Conservation (phyloP, 1,140 invertebrate genomes). For the Tachypleus tridentatus region DNA sequence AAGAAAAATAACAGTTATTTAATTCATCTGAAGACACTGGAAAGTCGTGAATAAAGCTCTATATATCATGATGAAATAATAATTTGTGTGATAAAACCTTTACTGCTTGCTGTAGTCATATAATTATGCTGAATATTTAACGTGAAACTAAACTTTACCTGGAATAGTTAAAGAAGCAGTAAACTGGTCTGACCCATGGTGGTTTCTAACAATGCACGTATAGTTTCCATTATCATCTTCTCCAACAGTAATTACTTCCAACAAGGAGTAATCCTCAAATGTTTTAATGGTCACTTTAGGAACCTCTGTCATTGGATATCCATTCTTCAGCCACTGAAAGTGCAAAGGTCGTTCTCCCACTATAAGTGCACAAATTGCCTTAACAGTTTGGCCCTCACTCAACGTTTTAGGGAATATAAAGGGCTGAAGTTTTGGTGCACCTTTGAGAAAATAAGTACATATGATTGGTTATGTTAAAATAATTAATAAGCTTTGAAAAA, state of each 20-base stretch:
- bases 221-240: neutral
- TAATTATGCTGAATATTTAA: too few species aligned
- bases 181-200: slow-evolving; percentile 9
- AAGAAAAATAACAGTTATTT: too few species aligned
- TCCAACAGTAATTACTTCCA: neutral
- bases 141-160: slow-evolving; percentile 2
- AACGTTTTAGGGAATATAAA: slow-evolving; percentile 14
- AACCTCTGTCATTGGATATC: neutral
- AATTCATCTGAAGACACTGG: too few species aligned
- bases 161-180: slow-evolving; percentile 11
- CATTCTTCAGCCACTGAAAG: slow-evolving; percentile 20
- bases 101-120: too few species aligned
- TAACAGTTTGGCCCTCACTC: slow-evolving; percentile 14
- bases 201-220: neutral
- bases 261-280: neutral
- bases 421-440: slow-evolving; percentile 15
- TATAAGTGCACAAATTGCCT: slow-evolving; percentile 14
- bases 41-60: too few species aligned
- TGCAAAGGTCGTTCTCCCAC: slow-evolving; percentile 14
- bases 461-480: too few species aligned
- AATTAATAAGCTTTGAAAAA: too few species aligned
- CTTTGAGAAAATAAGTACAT: neutral
- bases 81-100: too few species aligned
- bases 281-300: neutral
- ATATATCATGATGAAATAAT: too few species aligned